Conservation (phyloP, 2,113 vertebrate species). For the Vanacampus margaritifer region DNA sequence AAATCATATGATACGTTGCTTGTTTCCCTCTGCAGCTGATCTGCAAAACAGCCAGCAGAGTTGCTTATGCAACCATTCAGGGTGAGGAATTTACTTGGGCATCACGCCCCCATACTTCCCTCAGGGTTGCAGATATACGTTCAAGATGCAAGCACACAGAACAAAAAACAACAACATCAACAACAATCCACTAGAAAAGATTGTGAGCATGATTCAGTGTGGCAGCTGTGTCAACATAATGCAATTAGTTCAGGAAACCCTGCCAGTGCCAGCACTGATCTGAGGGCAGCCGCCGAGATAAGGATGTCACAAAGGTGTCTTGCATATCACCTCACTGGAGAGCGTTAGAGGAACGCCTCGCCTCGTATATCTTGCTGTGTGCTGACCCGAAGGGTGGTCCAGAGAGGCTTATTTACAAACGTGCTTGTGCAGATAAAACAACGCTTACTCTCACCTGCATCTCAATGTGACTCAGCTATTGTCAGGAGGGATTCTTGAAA, state of each 20-base stretch:
- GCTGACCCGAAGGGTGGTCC: constrained; percentile 32
- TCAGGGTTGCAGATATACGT: constrained; percentile 18
- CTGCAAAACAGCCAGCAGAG: constrained; percentile 25
- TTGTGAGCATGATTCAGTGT: constrained; percentile 21
- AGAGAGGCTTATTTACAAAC: constrained; percentile 48
- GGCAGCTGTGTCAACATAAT: constrained; percentile 33
- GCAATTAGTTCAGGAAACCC: constrained; percentile 37
- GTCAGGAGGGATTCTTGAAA: constrained; percentile 54
- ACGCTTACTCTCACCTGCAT: constrained; percentile 60
- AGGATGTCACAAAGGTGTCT: constrained; percentile 41
- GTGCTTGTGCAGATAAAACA: constrained; percentile 55
- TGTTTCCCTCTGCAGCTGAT: constrained; percentile 22
- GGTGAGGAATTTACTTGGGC: constrained; percentile 33
- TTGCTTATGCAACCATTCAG: constrained; percentile 18
- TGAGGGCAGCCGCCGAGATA: constrained; percentile 37
- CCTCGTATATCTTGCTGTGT: constrained; percentile 32
- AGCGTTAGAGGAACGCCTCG: constrained; percentile 36
- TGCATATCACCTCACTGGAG: constrained; percentile 26
- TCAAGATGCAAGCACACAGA: constrained; percentile 24
- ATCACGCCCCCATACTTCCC: constrained; percentile 18
- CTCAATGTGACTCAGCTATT: constrained; percentile 63
- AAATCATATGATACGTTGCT: constrained; percentile 18
- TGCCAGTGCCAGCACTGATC: constrained; percentile 30
- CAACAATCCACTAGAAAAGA: constrained; percentile 14
- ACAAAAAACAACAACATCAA: neutral